Conservation (phyloP, 2,888 invertebrate species). For the Hemicrepidius hirtus region DNA sequence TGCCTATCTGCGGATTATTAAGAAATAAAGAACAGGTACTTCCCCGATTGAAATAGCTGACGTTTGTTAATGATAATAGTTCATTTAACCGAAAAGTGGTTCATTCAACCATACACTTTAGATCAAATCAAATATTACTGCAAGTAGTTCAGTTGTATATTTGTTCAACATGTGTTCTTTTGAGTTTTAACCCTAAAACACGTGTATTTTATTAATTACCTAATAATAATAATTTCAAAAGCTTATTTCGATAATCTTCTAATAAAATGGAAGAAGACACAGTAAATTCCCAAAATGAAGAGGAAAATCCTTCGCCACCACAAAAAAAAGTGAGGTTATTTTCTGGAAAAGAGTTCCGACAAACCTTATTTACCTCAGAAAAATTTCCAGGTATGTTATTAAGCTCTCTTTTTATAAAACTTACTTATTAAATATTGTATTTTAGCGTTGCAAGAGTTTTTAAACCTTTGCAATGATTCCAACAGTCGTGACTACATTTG, state of each 20-base stretch:
- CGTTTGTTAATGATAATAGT: no score
- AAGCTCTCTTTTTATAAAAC: conserved; percentile 35
- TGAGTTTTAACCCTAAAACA: no score
- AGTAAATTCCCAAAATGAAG: not conserved
- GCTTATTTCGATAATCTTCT: not conserved
- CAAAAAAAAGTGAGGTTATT: conserved; percentile 70
- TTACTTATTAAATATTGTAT: conserved; percentile 49
- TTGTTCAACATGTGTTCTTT: no score
- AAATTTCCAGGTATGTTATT: conserved; percentile 74
- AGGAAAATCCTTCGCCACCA: conserved; percentile 3
- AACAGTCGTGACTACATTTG: conserved; percentile 73
- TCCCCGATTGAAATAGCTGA: no score
- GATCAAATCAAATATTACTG: no score
- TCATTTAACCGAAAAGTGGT: no score
- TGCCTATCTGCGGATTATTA: no score
- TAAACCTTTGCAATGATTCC: conserved; percentile 75
- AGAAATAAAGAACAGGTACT: no score
- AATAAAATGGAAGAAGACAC: conserved; percentile 9
- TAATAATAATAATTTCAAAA: no score
- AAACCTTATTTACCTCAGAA: conserved; percentile 74
- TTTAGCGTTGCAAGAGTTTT: conserved; percentile 78
- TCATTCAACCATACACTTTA: no score
- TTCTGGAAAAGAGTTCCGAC: conserved; percentile 77
- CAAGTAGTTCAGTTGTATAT: no score
- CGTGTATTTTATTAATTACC: no score